Evolutionary conservation across 2,888 invertebrate genomes (phyloP).

Genomic region (Patella pellucida): DNA sequence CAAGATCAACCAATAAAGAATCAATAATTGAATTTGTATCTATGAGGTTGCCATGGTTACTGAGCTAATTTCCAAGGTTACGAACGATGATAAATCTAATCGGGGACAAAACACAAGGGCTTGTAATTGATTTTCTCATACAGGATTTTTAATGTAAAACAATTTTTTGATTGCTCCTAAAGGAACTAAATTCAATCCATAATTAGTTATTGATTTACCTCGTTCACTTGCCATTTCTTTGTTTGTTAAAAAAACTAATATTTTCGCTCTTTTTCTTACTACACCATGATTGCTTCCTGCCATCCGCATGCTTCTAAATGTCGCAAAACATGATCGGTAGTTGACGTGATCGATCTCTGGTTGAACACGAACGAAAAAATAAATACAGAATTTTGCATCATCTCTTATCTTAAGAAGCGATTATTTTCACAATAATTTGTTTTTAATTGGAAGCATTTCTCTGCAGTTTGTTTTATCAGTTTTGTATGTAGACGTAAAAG

Average conservation of each 20-base stretch:
- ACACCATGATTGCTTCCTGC: conserved; percentile 6
- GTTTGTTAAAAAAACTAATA: conserved; percentile 5
- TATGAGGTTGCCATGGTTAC: conserved; percentile 28
- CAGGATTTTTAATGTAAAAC: conserved; percentile 8
- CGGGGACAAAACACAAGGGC: conserved; percentile 15
- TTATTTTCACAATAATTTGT: too few relatives aligned
- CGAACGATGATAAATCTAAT: conserved; percentile 21
- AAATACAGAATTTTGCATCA: too few relatives aligned
- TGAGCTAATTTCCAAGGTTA: conserved; percentile 23
- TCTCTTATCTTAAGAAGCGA: too few relatives aligned
- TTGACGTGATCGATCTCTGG: not conserved
- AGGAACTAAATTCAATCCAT: conserved; percentile 12
- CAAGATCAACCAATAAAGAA: conserved; percentile 11
- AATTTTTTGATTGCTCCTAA: conserved; percentile 12
- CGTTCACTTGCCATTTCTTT: conserved; percentile 8
- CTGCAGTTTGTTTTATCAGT: too few relatives aligned
- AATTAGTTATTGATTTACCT: conserved; percentile 9
- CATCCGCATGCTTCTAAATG: not conserved
- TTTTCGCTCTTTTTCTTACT: conserved; percentile 6
- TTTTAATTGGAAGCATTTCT: too few relatives aligned
- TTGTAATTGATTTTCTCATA: conserved; percentile 11
- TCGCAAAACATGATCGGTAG: not conserved
- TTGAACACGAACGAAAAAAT: too few relatives aligned
- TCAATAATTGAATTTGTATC: conserved; percentile 33
- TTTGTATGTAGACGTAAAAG: too few relatives aligned